phyloP scores from a whole-genome alignment of 2,888 invertebrate species.

The Drosophila aldrichi region DNA sequence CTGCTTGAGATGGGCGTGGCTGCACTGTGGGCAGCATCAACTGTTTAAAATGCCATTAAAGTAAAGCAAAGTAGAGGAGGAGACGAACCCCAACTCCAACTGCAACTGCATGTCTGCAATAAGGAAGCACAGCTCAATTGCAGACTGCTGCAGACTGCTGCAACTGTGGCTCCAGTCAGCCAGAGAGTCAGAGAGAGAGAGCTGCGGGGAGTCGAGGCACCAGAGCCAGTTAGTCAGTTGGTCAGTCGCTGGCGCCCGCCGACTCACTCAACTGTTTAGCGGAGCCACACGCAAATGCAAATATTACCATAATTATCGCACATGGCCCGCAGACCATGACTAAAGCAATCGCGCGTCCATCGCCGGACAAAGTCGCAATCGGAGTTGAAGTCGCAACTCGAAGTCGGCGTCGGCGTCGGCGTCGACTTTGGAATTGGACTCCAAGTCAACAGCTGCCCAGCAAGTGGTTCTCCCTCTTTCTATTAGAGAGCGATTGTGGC shows the following conservation, averaged over 20 bases:
- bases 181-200: background rate
- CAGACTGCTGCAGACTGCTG: constrained; percentile 4
- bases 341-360: constrained; percentile 76
- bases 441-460: constrained; percentile 9
- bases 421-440: background rate
- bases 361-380: constrained; percentile 26
- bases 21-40: constrained; percentile 29
- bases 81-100: background rate
- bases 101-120: constrained; percentile 24
- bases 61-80: background rate
- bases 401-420: background rate
- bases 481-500: constrained; percentile 10
- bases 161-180: background rate
- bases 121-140: constrained; percentile 36
- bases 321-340: constrained; percentile 77
- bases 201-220: background rate
- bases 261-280: constrained; percentile 79
- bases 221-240: constrained; percentile 10
- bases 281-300: constrained; percentile 81
- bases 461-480: constrained; percentile 2
- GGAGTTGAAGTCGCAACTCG: constrained; percentile 2
- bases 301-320: constrained; percentile 81
- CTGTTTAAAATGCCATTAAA: constrained; percentile 70
- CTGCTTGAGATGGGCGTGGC: constrained; percentile 37
- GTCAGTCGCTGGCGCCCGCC: constrained; percentile 70